Evolutionary conservation across 2,113 vertebrate genomes (phyloP), one percentile per base, ranked within the genome.

Genomic region (Elephas maximus): DNA sequence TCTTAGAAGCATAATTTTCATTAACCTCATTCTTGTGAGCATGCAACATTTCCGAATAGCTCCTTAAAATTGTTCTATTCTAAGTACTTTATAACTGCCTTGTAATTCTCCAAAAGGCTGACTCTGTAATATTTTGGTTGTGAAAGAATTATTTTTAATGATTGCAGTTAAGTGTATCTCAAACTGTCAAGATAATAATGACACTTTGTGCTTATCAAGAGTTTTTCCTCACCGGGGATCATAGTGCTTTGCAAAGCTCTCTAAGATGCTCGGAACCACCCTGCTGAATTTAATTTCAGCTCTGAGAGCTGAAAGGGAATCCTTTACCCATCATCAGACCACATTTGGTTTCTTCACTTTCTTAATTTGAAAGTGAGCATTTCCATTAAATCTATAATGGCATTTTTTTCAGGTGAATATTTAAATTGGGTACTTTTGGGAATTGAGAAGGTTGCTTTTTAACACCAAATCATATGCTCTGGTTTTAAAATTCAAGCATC

Each of bases 201-300:
- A 51, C 24, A 53, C 71, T 76, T 65, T 6, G 33, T 60, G 8
- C 41, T 82, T 84, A 26, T 24, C n/a, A n/a, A 28, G 60, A 82
- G 79, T 4, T 45, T 74, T 67, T 74, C 78, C 45, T 78, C 41
- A 7, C 28, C 2, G 45, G 71, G 17, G 45, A 62, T 76, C 86
- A 15, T 0, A 8, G 21, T 10, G 14, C 17, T 77, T 73, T 67
- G 28, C n/a, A 12, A 2, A 0, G 1, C 0, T 67, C 7, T 3
- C 15, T 7, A 24, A 78, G 37, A 33, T 17, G 17, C 33, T 15
- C 33, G 23, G 41, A 78, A 18, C 28, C 60, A 28, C 12, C 26
- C 1, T 37, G 12, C 28, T 8, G 15, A 33, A 14, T 23, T 1
- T 30, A 51, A 53, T 65, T 44, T 84, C 37, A 15, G 21, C 74